Evolutionary conservation across 2,888 invertebrate species (phyloP).

Genomic region (Arctia plantaginis): DNA sequence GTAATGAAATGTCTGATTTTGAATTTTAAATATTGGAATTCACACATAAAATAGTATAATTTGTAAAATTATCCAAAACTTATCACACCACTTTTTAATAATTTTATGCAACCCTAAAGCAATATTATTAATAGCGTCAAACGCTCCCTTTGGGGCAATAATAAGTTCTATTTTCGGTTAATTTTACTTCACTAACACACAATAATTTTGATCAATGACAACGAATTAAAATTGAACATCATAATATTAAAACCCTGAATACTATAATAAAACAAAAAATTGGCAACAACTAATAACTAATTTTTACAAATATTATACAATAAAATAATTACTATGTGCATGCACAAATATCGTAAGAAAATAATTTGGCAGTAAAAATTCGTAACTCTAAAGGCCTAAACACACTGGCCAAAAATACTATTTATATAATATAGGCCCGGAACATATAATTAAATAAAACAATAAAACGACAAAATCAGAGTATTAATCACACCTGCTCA

Average conservation of each 20-base stretch:
- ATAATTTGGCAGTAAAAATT: conserved; percentile 87
- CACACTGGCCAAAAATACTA: conserved; percentile 85
- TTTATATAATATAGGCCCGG: conserved; percentile 84
- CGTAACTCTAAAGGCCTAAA: conserved; percentile 85
- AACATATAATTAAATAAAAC: conserved; percentile 83
- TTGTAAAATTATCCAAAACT: conserved; percentile 87
- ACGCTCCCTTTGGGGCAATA: conserved; percentile 86
- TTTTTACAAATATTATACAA: conserved; percentile 83
- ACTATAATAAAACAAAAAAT: conserved; percentile 82
- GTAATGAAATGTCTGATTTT: conserved; percentile 71
- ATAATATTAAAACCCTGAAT: conserved; percentile 86
- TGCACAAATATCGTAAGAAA: conserved; percentile 86
- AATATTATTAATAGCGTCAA: conserved; percentile 85
- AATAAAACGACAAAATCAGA: conserved; percentile 84
- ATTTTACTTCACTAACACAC: conserved; percentile 85
- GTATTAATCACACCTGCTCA: conserved; percentile 84
- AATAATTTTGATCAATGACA: conserved; percentile 86
- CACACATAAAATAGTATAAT: conserved; percentile 86
- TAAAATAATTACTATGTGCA: conserved; percentile 86
- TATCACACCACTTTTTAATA: conserved; percentile 85
- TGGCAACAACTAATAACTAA: conserved; percentile 86
- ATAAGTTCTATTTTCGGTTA: conserved; percentile 83
- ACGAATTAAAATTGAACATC: conserved; percentile 84
- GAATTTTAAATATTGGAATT: conserved; percentile 82
- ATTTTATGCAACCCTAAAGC: conserved; percentile 86